A percentile compares a stretch with the other conserved stretches of the same genome.
phyloP scores from a whole-genome alignment of 1,140 invertebrate genomes.

The Agrypnia vestita region DNA sequence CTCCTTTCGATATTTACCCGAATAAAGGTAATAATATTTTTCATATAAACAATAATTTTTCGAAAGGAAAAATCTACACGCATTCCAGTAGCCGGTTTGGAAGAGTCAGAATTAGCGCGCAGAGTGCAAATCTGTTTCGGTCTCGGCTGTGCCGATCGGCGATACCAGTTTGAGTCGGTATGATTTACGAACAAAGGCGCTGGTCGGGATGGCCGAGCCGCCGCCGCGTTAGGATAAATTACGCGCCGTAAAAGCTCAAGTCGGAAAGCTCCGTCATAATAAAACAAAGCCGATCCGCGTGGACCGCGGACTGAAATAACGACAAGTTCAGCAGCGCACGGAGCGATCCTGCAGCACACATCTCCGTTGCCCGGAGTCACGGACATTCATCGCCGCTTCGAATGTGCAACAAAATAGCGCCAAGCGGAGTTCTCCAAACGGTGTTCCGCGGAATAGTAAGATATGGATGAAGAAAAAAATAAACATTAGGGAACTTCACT shows the following conservation, averaged over 20 bases:
- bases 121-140: not conserved
- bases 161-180: not conserved
- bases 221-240: constrained; percentile 23
- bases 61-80: too few species aligned
- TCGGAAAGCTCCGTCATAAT: constrained; percentile 7
- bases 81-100: too few species aligned
- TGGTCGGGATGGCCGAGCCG: not conserved
- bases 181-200: constrained; percentile 16
- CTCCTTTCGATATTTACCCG: too few species aligned
- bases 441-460: too few species aligned
- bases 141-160: not conserved
- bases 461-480: too few species aligned
- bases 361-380: not conserved
- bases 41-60: too few species aligned
- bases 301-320: constrained; percentile 23
- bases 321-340: constrained; percentile 15
- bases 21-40: too few species aligned
- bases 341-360: constrained; percentile 6
- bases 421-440: too few species aligned
- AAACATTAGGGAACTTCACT: too few species aligned
- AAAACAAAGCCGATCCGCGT: constrained; percentile 8
- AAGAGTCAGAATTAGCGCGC: too few species aligned
- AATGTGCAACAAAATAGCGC: too few species aligned
- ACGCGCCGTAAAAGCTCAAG: not conserved
- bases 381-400: constrained; percentile 3